Conservation (phyloP, 2,888 invertebrate species). For the Coleophora flavipennella region DNA sequence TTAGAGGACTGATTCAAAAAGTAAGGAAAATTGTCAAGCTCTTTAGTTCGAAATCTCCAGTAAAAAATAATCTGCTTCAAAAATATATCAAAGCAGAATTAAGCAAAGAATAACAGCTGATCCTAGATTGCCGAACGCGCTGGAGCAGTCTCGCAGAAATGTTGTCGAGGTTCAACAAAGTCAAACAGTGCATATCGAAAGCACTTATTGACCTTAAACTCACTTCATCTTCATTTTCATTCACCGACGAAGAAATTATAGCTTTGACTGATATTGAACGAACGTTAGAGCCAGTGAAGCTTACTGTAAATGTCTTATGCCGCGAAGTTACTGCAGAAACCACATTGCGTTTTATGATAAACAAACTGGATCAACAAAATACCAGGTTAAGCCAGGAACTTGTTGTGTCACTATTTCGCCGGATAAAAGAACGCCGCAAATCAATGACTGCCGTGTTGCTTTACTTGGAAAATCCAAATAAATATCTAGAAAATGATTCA, state of each 20-base stretch:
- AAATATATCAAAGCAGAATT: not conserved
- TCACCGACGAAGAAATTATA: no score
- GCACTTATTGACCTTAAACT: not conserved
- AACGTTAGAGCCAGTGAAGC: not conserved
- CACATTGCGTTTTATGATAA: constrained; percentile 1
- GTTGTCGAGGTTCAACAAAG: no score
- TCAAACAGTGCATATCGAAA: not conserved
- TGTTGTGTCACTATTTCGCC: no score
- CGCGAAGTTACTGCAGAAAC: not conserved
- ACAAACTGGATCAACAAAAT: no score
- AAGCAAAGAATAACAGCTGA: not conserved
- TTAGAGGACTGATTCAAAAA: not conserved
- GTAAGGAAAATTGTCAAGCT: not conserved
- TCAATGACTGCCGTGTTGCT: no score
- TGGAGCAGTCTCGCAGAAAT: no score
- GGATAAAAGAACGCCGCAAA: no score
- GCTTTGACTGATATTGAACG: not conserved
- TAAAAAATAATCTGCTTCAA: not conserved
- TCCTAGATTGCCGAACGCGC: no score
- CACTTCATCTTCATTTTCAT: not conserved
- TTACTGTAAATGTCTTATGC: not conserved
- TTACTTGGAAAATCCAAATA: no score
- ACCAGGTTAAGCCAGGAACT: no score
- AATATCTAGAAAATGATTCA: no score
- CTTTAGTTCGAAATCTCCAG: not conserved